Evolutionary conservation across 2,888 invertebrate genomes (phyloP), one percentile per base, ranked within the genome.

Genomic region (Stenolophus ochropezus): DNA sequence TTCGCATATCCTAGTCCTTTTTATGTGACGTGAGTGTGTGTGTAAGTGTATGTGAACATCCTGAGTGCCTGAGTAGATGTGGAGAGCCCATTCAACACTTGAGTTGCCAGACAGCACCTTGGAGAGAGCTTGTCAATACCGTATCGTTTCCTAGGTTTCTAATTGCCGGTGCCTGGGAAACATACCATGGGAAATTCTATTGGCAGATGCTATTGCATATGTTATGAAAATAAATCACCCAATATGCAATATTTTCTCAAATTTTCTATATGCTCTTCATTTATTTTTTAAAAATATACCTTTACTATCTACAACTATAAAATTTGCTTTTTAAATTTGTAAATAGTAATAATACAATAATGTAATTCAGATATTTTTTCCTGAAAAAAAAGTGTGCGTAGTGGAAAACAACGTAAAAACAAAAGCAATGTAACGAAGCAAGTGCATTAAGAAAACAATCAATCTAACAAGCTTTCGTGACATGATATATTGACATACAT

Each of bases 41-140:
- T 11, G 33, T 33, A 8, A 4, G 33, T 42, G 33, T 11, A 8
- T 2, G 33, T 2, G 33, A 42, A 42, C 33, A 42, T 42, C 33
- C 33, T 42, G 33, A 11, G 33, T 42, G 33, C n/a, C n/a, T n/a
- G n/a, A n/a, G 33, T 42, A 42, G 33, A 5, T 27, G 5, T 27
- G 33, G 6, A 42, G 33, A 33, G 33, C 8, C 33, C 33, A 33
- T 33, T 42, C 8, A 42, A 42, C 33, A 42, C 33, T 42, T 42
- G 33, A 42, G 11, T 6, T 42, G 33, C 33, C 33, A 42, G 33
- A 42, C 33, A 42, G 33, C 8, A 42, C 33, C 6, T 6, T 42
- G 33, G 33, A 42, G 33, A 42, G 33, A 42, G 56, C 56, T 56
- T 56, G 56, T 56, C 56, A 56, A 56, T 56, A 56, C 56, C 20